A percentile compares a stretch with the other conserved stretches of the same genome.
Evolutionary conservation across 2,888 invertebrate genomes (phyloP).

Genomic region (Agonopterix arenella): DNA sequence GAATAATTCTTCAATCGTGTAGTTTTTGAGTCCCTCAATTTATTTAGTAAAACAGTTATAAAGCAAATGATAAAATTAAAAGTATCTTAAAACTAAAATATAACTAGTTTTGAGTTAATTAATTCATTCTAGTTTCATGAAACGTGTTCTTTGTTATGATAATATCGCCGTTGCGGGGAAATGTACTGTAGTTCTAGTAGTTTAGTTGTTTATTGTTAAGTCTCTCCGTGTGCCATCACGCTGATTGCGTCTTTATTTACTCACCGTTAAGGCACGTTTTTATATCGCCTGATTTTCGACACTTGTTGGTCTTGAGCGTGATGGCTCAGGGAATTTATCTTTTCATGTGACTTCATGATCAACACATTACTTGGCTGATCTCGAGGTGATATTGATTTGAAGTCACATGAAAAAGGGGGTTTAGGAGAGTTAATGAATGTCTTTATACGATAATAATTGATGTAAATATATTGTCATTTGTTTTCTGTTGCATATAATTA

Average conservation of each 20-base stretch:
- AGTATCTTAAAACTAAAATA: too few species aligned
- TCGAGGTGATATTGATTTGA: neutral
- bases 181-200: conserved; percentile 6
- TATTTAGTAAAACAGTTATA: too few species aligned
- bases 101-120: too few species aligned
- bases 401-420: neutral
- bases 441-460: conserved; percentile 10
- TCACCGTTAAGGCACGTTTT: neutral
- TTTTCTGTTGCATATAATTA: conserved; percentile 8
- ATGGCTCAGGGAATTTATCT: too few species aligned
- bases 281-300: neutral
- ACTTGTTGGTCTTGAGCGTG: too few species aligned
- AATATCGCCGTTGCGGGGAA: neutral
- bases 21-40: too few species aligned
- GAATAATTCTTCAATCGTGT: too few species aligned
- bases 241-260: neutral
- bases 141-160: neutral
- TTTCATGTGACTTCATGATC: neutral
- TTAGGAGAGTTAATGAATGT: conserved; percentile 13
- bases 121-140: too few species aligned
- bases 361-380: neutral
- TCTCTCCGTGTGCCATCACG: neutral
- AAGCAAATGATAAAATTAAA: too few species aligned
- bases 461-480: conserved; percentile 17
- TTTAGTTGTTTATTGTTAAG: conserved; percentile 2